Evolutionary conservation across 2,797 vertebrate species (phyloP), one percentile per base, ranked within the genome.

Genomic region (Lateolabrax maculatus): DNA sequence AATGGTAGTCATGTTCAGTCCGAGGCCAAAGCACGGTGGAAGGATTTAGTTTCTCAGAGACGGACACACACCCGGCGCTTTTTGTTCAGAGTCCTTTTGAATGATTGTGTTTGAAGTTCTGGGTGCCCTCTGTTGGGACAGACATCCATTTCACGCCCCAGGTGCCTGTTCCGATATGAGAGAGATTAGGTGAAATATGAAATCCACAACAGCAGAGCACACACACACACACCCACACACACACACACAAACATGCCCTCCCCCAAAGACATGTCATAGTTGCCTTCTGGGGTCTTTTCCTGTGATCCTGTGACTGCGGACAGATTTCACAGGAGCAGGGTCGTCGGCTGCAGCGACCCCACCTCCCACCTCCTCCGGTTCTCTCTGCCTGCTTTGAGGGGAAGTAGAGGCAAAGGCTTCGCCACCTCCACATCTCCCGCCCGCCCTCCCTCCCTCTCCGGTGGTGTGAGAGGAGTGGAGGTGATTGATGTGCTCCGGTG

Each of bases 401-500:
- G 31, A 80, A 86, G 75, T 75, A 56, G 58, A 86, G 64, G 71
- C 19, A 34, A 76, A 79, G 67, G 73, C 74, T 83, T 80, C 60
- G 2, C 66, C 43, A 19, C 27, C 29, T 41, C 19, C 49, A 7
- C 61, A 11, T 31, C 68, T 48, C 55, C 56, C 49, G 52, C 15
- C 29, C 52, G 68, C 55, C 56, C 49, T 56, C 15, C 29, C 52
- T 71, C 55, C 58, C 51, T 21, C 62, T 43, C 11, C 6, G 19
- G 53, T 56, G 58, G 71, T 10, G 71, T 84, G 86, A 89, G 84
- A 84, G 74, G 83, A 83, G 89, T 52, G 69, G 65, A 75, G 87
- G 84, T 93, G 93, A 94, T 92, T 94, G 93, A 94, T 91, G 92
- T 84, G 87, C 86, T 89, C 89, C 86, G 41, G 72, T 63, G 82